Evolutionary conservation across 1,140 invertebrate genomes (phyloP).

Genomic region (Aradophagus sp.): DNA sequence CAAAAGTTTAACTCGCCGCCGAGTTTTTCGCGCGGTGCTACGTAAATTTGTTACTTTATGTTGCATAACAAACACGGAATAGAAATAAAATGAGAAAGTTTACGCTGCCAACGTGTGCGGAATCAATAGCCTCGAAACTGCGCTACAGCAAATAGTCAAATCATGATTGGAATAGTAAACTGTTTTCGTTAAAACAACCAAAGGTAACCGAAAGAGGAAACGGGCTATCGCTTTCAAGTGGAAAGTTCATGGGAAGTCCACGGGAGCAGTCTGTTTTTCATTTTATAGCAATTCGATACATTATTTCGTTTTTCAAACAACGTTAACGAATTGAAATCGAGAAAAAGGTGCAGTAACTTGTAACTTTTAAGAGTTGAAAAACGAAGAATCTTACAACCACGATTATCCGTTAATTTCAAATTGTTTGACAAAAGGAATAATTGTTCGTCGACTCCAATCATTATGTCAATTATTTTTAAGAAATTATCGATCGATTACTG

Average conservation of each 20-base stretch:
- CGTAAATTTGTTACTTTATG: constrained; percentile 50
- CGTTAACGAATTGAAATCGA: too few species aligned
- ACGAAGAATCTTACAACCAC: too few species aligned
- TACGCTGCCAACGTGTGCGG: constrained; percentile 28
- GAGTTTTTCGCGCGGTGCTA: constrained; percentile 33
- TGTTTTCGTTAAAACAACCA: constrained; percentile 31
- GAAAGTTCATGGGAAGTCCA: constrained; percentile 10
- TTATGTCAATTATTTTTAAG: too few species aligned
- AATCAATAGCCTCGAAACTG: constrained; percentile 26
- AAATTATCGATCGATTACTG: too few species aligned
- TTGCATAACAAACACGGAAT: constrained; percentile 46
- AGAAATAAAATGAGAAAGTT: constrained; percentile 44
- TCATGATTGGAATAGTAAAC: constrained; percentile 45
- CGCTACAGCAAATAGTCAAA: constrained; percentile 47
- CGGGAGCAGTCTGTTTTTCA: not conserved
- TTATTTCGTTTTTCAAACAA: too few species aligned
- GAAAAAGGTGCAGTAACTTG: too few species aligned
- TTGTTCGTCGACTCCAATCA: too few species aligned
- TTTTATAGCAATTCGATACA: not conserved
- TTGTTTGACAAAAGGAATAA: too few species aligned
- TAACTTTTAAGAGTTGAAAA: too few species aligned
- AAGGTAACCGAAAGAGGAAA: constrained; percentile 11
- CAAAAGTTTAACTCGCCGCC: constrained; percentile 34
- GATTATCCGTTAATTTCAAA: too few species aligned
- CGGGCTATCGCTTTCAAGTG: constrained; percentile 20